Conservation (phyloP, 2,888 invertebrate genomes). For the Drosophila incognita region DNA sequence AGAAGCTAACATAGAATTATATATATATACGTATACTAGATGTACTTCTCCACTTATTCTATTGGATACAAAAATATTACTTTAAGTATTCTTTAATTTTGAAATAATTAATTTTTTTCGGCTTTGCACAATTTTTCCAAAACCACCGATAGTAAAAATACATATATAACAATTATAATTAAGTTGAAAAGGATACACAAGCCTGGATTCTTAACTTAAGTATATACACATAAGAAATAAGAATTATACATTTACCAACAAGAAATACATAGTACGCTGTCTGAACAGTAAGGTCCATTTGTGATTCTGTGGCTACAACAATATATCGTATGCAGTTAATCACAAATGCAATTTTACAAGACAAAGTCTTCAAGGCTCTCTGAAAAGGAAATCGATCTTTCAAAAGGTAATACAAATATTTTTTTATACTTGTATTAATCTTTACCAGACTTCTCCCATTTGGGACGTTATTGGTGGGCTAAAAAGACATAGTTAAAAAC, state of each 20-base stretch:
- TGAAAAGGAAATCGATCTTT: background rate
- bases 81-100: fast-evolving
- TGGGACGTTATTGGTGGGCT: too few relatives aligned
- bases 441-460: background rate
- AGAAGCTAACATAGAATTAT: too few relatives aligned
- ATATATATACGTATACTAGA: too few relatives aligned
- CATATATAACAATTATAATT: background rate
- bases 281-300: background rate
- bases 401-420: background rate
- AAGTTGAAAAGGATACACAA: background rate
- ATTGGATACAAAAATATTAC: background rate
- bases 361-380: background rate
- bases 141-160: background rate
- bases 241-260: background rate
- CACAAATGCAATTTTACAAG: background rate
- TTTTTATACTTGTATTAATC: too few relatives aligned
- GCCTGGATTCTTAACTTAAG: background rate
- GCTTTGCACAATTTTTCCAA: background rate
- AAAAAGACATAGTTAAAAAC: too few relatives aligned
- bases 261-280: background rate
- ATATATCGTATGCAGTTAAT: too few relatives aligned
- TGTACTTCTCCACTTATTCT: background rate
- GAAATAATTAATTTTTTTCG: background rate
- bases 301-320: background rate
- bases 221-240: background rate